Conservation (phyloP, 2,113 vertebrate genomes). For the Podarcis raffonei region DNA sequence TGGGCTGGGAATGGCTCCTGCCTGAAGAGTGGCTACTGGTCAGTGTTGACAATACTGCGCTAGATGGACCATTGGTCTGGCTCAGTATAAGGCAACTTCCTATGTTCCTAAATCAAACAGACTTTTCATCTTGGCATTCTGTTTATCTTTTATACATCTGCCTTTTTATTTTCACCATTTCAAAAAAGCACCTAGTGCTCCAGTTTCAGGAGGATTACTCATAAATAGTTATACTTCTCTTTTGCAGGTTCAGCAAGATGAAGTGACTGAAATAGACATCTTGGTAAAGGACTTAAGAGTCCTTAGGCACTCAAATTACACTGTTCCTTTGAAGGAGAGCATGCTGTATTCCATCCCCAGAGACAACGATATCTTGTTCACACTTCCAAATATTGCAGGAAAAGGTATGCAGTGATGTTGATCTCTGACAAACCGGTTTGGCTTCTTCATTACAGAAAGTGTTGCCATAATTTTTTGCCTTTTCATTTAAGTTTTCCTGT, state of each 20-base stretch:
- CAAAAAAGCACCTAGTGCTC: background rate
- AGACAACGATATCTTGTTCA: conserved; percentile 84
- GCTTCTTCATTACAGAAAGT: background rate
- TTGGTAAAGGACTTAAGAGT: conserved; percentile 85
- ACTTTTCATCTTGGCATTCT: background rate
- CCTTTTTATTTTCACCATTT: background rate
- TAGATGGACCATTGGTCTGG: too few relatives aligned
- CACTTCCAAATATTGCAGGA: conserved; percentile 79
- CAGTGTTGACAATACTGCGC: too few relatives aligned
- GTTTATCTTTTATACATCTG: background rate
- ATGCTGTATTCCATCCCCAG: conserved; percentile 86
- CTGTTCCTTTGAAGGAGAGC: conserved; percentile 85
- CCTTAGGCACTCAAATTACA: conserved; percentile 83
- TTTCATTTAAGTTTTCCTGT: background rate
- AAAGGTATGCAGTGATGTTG: conserved; percentile 75
- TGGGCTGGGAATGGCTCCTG: too few relatives aligned
- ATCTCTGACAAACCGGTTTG: conserved; percentile 1
- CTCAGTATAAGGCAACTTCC: too few relatives aligned
- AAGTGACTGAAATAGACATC: conserved; percentile 89
- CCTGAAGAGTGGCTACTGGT: too few relatives aligned
- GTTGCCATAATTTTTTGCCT: background rate
- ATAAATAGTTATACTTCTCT: conserved; percentile 27
- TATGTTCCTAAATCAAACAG: background rate
- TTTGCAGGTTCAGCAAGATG: conserved; percentile 87
- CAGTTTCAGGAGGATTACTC: background rate